phyloP scores from a whole-genome alignment of 2,113 vertebrate genomes.

The Orientallactaga bullata region DNA sequence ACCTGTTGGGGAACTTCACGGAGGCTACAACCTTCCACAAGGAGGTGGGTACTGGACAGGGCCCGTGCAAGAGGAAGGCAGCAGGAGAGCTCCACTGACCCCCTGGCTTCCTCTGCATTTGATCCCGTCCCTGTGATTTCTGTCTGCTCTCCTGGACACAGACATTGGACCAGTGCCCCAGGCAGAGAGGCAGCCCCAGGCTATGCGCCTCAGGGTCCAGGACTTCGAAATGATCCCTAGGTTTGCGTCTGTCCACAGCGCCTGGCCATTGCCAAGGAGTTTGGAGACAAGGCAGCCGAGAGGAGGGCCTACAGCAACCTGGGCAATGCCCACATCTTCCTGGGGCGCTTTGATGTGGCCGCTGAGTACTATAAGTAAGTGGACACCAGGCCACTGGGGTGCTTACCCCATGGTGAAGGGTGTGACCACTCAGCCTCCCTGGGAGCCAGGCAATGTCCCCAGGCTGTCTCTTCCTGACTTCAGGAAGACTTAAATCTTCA shows the following conservation, averaged over 20 bases:
- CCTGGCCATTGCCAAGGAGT: conserved; percentile 98
- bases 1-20: conserved; percentile 95
- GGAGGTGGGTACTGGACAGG: conserved; percentile 89
- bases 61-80: fast-evolving
- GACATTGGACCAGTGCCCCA: fast-evolving
- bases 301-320: conserved; percentile 97
- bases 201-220: fast-evolving
- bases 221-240: fast-evolving
- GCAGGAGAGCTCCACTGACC: fast-evolving
- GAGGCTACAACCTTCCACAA: conserved; percentile 96
- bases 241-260: conserved; percentile 86
- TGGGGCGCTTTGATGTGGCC: conserved; percentile 94
- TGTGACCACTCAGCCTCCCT: not conserved
- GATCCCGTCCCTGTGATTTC: not conserved
- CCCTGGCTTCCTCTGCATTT: fast-evolving
- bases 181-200: not conserved
- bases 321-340: conserved; percentile 97
- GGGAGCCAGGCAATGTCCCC: not conserved
- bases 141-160: fast-evolving
- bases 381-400: not conserved
- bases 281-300: conserved; percentile 97
- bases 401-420: not conserved
- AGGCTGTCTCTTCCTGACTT: not conserved
- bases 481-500: not conserved
- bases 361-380: conserved; percentile 97